Evolutionary conservation across 2,888 invertebrate species (phyloP).

Genomic region (Seira musarum): DNA sequence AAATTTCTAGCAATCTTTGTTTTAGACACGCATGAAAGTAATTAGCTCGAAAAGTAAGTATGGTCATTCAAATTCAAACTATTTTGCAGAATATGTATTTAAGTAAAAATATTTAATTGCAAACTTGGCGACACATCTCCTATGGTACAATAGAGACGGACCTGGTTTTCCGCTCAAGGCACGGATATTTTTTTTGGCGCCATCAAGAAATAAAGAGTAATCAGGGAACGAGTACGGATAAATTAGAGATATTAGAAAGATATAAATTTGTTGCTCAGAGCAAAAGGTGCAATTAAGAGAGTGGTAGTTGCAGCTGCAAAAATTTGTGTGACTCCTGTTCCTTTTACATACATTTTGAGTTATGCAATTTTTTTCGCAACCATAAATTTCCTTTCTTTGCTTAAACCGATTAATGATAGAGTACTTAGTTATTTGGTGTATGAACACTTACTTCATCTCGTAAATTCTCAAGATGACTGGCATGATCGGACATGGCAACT

Average conservation of each 20-base stretch:
- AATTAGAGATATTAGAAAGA: neutral
- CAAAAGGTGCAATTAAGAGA: neutral
- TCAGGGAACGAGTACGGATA: neutral
- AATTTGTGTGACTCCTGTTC: neutral
- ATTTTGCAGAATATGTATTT: neutral
- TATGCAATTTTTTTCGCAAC: slow-evolving; percentile 13
- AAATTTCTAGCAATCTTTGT: too few relatives aligned
- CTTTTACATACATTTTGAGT: too few relatives aligned
- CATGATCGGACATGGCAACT: slow-evolving; percentile 88
- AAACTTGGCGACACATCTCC: slow-evolving; percentile 15
- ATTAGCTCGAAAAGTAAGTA: neutral
- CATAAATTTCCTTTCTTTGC: too few relatives aligned
- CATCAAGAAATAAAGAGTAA: neutral
- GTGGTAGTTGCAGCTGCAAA: neutral
- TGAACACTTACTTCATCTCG: slow-evolving; percentile 81
- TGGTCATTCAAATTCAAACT: too few relatives aligned
- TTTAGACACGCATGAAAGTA: neutral
- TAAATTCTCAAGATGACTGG: slow-evolving; percentile 89
- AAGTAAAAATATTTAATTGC: slow-evolving; percentile 26
- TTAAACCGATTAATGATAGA: too few relatives aligned
- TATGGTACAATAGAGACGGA: slow-evolving; percentile 25
- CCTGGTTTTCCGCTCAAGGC: neutral
- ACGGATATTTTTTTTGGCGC: neutral
- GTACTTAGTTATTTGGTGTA: too few relatives aligned
- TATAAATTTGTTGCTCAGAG: neutral